Percentiles rank a stretch among this genome's conserved stretches.
phyloP scores from a whole-genome alignment of 1,140 invertebrate species.

The Drosophila sproati region DNA sequence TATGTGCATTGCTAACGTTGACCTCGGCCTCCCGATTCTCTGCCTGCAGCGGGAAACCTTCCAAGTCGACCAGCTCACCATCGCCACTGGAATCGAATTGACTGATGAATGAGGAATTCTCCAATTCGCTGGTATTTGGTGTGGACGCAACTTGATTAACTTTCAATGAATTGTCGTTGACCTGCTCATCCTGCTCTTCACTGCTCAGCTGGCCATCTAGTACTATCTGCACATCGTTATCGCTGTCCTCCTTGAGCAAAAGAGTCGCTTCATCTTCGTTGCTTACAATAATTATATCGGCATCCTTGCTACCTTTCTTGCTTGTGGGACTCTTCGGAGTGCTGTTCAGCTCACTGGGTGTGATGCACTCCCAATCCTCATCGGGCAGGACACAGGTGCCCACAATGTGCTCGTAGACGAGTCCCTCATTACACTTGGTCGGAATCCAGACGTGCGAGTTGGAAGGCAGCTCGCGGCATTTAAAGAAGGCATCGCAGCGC shows the following conservation, averaged over 20 bases:
- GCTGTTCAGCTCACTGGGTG: conserved; percentile 47
- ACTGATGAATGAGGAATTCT: conserved; percentile 19
- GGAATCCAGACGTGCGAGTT: conserved; percentile 85
- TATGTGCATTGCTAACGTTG: conserved; percentile 1
- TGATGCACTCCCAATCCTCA: conserved; percentile 84
- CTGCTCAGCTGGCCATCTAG: conserved; percentile 59
- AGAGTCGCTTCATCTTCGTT: conserved; percentile 53
- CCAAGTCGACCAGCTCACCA: conserved; percentile 69
- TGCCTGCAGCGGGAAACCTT: conserved; percentile 30
- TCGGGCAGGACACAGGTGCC: conserved; percentile 85
- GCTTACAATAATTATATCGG: conserved; percentile 66
- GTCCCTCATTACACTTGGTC: conserved; percentile 85
- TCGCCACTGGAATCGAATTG: conserved; percentile 74
- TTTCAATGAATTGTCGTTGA: not conserved
- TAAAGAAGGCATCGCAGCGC: conserved; percentile 85
- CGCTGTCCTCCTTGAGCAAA: conserved; percentile 33
- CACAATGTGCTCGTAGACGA: conserved; percentile 85
- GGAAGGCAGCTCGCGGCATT: conserved; percentile 85
- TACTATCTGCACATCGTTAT: conserved; percentile 66
- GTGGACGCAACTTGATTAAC: not conserved
- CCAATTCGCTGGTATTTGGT: conserved; percentile 14
- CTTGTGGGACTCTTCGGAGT: conserved; percentile 1
- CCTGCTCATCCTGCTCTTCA: conserved; percentile 49
- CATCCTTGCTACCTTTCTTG: conserved; percentile 33
- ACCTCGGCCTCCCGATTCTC: conserved; percentile 61